Evolutionary conservation across 2,113 vertebrate species (phyloP), one percentile per base, ranked within the genome.

Genomic region (Pyxicephalus adspersus): DNA sequence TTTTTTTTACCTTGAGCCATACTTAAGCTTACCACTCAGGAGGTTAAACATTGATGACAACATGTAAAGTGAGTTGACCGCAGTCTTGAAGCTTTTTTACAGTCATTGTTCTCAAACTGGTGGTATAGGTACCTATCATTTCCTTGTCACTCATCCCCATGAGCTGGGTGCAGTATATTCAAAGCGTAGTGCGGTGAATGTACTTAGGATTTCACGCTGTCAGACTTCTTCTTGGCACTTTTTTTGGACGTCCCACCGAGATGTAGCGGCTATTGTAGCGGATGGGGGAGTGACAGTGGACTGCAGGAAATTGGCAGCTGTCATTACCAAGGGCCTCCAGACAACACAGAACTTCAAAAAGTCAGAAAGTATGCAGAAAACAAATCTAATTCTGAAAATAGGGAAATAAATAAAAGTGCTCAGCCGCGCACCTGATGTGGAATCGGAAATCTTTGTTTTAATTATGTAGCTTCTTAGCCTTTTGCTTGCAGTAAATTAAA

Each of bases 401-500:
- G 38, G 9, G 20, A 38, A 78, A 67, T 29, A 64, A 65, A 54
- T 29, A 23, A 23, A 25, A 65, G 38, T 38, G 4, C 64, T 17
- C 57, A 58, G 50, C 23, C 25, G 54, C 51, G 26, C 76, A 67
- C 64, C 64, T 67, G 76, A 68, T 67, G 51, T 68, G 64, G 7
- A 45, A 58, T 78, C 18, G 64, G 52, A 67, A 67, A 77, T 77
- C 63, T 77, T 77, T 77, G 50, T 77, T 54, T 77, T 65, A 77
- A 77, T 77, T 65, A 77, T 66, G 76, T 66, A 52, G 63, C 76
- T 55, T 34, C 63, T 77, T 77, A 66, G 63, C 63, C 63, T 66
- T 51, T 77, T 77, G 50, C 25, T 64, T 66, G 76, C 76, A 55
- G 66, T 77, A 66, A 66, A 77, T 66, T 77, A 65, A 66, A 77